phyloP scores from a whole-genome alignment of 2,888 invertebrate genomes.

The Harmothoe impar region DNA sequence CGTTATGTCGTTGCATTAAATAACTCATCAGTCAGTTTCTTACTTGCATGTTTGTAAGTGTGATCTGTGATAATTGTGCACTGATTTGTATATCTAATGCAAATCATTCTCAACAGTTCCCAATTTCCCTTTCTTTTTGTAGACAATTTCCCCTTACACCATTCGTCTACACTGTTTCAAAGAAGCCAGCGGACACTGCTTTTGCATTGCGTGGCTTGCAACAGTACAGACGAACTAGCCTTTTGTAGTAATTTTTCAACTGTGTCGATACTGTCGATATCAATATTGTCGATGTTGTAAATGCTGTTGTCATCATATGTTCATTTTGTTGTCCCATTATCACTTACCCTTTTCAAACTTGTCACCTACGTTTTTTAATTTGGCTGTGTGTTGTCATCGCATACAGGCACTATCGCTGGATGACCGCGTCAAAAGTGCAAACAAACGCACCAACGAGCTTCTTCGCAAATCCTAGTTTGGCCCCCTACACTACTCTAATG shows the following conservation, averaged over 20 bases:
- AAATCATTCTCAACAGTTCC: constrained; percentile 33
- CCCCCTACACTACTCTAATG: neutral
- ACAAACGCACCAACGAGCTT: constrained; percentile 79
- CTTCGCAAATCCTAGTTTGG: constrained; percentile 75
- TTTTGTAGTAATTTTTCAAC: constrained; percentile 11
- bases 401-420: constrained; percentile 76
- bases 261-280: neutral
- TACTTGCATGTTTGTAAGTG: constrained; percentile 28
- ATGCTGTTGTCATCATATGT: neutral
- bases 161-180: constrained; percentile 36
- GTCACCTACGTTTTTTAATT: constrained; percentile 1
- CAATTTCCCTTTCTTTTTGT: neutral
- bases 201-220: neutral
- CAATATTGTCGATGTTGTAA: constrained; percentile 11
- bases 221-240: neutral
- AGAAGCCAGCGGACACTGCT: neutral
- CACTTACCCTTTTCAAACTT: neutral
- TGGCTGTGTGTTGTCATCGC: constrained; percentile 58
- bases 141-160: neutral
- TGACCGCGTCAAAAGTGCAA: constrained; percentile 78
- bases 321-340: neutral
- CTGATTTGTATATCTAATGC: constrained; percentile 39
- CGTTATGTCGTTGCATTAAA: neutral
- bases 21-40: constrained; percentile 33
- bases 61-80: constrained; percentile 59